A percentile compares a stretch with the other conserved stretches of the same genome.
phyloP scores from a whole-genome alignment of 1,140 invertebrate genomes.

The Heliconius nattereri region DNA sequence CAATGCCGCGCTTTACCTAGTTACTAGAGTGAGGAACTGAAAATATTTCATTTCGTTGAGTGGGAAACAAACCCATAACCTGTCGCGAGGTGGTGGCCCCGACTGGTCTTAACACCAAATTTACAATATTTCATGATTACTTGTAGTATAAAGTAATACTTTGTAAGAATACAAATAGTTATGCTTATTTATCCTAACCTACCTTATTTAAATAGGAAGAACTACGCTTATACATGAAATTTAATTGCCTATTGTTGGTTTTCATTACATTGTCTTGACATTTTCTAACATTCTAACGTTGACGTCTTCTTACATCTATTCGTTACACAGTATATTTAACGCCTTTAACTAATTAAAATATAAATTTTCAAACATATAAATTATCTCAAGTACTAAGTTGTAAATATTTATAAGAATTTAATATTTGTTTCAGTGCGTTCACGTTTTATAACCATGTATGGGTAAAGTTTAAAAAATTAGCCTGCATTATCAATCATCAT shows the following conservation, averaged over 20 bases:
- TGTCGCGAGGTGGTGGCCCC: no score
- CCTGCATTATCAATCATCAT: no score
- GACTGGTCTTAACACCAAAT: no score
- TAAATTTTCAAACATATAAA: neutral
- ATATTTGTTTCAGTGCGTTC: neutral
- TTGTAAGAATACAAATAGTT: neutral
- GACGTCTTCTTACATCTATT: neutral
- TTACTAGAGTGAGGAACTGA: no score
- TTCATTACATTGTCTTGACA: neutral
- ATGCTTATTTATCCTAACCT: no score
- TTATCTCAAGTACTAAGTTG: neutral
- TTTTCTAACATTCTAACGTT: neutral
- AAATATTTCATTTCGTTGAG: no score
- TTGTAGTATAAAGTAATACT: neutral
- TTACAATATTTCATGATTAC: neutral
- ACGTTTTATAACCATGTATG: no score
- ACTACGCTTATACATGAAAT: neutral
- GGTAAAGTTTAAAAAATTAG: no score
- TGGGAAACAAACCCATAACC: no score
- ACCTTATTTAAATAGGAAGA: no score
- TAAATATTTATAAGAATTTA: neutral
- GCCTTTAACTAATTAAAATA: neutral
- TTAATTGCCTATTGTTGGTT: neutral
- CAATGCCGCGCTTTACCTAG: no score
- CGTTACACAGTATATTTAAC: neutral